phyloP scores from a whole-genome alignment of 2,888 invertebrate genomes.

The Halictus ligatus region DNA sequence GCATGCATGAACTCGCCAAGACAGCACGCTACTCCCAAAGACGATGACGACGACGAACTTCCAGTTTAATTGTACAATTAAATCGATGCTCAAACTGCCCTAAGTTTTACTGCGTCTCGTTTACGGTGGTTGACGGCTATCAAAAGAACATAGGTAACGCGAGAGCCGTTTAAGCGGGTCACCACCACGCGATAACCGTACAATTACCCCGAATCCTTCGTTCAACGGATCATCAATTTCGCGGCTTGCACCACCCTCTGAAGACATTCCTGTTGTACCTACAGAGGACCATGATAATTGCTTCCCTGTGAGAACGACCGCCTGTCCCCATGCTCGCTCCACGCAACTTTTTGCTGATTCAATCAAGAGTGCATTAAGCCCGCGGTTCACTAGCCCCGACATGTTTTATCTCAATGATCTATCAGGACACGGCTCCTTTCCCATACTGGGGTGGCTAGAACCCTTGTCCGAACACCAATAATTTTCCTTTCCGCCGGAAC shows the following conservation, averaged over 20 bases:
- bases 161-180: slow-evolving; percentile 42
- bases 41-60: slow-evolving; percentile 9
- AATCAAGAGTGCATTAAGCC: slow-evolving; percentile 41
- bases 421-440: slow-evolving; percentile 39
- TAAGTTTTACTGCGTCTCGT: slow-evolving; percentile 20
- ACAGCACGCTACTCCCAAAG: neutral
- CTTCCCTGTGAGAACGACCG: neutral
- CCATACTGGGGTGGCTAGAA: slow-evolving; percentile 14
- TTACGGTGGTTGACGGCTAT: slow-evolving; percentile 35
- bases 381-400: slow-evolving; percentile 29
- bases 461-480: slow-evolving; percentile 35
- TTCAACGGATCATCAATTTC: slow-evolving; percentile 40
- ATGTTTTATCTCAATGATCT: slow-evolving; percentile 56
- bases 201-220: slow-evolving; percentile 42
- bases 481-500: slow-evolving; percentile 39
- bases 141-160: slow-evolving; percentile 44
- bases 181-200: slow-evolving; percentile 38
- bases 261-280: slow-evolving; percentile 17
- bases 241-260: slow-evolving; percentile 12
- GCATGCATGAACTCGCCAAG: neutral
- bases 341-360: slow-evolving; percentile 36
- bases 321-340: no score
- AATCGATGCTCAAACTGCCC: slow-evolving; percentile 29
- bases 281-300: slow-evolving; percentile 33
- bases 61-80: slow-evolving; percentile 34